A percentile compares a stretch with the other conserved stretches of the same genome.
Conservation (phyloP, 2,113 vertebrate genomes). For the Orcinus orca region DNA sequence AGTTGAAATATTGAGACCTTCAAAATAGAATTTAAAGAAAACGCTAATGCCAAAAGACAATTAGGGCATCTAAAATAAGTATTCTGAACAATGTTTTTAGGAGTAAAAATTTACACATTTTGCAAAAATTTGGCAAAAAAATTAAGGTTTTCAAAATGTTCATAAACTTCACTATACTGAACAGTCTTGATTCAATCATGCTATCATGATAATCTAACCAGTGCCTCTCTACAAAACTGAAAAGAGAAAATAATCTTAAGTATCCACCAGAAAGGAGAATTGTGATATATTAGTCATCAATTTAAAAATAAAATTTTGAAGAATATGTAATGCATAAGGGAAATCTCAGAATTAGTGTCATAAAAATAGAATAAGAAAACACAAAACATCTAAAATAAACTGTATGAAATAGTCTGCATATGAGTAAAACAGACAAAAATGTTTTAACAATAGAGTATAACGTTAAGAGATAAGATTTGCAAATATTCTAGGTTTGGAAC, state of each 20-base stretch:
- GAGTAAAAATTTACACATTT: neutral
- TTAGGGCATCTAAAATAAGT: neutral
- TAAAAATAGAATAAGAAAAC: neutral
- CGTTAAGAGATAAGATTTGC: neutral
- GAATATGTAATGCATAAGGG: neutral
- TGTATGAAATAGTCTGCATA: neutral
- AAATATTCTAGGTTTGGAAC: neutral
- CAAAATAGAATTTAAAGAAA: neutral
- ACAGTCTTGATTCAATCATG: neutral
- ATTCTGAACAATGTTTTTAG: neutral
- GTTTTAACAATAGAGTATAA: neutral
- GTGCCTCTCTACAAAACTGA: neutral
- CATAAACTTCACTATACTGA: neutral
- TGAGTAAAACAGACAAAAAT: neutral
- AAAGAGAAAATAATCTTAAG: neutral
- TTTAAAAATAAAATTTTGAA: neutral
- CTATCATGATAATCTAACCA: neutral
- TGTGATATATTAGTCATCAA: neutral
- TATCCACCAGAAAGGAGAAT: neutral
- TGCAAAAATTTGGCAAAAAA: neutral
- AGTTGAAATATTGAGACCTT: neutral
- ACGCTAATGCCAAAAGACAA: neutral
- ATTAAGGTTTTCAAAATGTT: neutral
- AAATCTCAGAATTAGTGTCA: neutral
- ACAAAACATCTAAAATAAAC: neutral